Base-by-base conservation (phyloP, 2,797 vertebrate species). In the Semotilus atromaculatus region DNA sequence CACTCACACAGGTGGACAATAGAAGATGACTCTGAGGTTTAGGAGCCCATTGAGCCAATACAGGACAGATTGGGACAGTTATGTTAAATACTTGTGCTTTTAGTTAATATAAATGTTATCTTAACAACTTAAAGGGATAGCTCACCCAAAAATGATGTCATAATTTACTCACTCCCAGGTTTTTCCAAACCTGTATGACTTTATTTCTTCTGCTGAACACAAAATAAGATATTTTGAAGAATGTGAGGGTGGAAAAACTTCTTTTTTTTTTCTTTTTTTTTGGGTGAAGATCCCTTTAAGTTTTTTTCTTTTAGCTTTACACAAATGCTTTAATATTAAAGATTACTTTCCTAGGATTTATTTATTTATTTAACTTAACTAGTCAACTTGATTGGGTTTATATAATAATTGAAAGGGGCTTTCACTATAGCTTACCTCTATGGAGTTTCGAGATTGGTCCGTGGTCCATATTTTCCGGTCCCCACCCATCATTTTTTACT, bases 391-490 rank as follows among this genome's bases (percentile, higher is more conserved):
- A 36, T 64, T n/a, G 45, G 36, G 7, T 60, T 38, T 21, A 4
- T 23, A 64, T 2, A 29, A 11, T 14, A 34, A 73, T 14, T 13
- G 19, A 6, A 14, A 26, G 55, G 7, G 29, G 4, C 3, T 76
- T 81, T 81, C 13, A 70, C 23, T 7, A 3, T 76, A 34, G 34
- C 3, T 3, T 34, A 84, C 82, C 73, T 84, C 82, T 11, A 83
- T 77, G 19, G 48, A 67, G n/a, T 77, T 68, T 40, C 62, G 45
- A 68, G 73, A 76, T 43, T 77, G 64, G 74, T 79, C 83, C 38
- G 75, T 79, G 21, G 66, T 60, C 74, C 83, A 78, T 79, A 84
- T 72, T 78, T 84, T 84, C 21, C 48, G 6, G 36, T 75, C 72
- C 10, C 67, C 14, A 2, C 64, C 64, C 38, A 36, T 58, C 82